Conservation (phyloP, 2,113 vertebrate genomes). For the Alligator mississippiensis region DNA sequence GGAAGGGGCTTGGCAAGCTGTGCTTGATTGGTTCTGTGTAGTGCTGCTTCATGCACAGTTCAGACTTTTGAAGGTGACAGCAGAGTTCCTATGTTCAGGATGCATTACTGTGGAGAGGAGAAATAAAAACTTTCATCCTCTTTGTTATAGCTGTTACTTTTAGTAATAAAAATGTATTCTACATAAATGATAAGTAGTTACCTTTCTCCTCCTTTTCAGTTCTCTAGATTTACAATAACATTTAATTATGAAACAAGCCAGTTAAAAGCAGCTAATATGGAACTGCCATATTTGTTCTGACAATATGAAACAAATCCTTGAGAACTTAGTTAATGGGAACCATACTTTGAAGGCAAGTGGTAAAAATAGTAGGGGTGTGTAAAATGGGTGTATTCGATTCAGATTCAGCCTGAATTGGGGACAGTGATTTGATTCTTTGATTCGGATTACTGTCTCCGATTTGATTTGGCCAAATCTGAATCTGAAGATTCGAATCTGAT, state of each 20-base stretch:
- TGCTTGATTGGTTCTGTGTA: neutral
- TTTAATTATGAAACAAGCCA: neutral
- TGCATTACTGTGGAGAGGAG: neutral
- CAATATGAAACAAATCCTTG: neutral
- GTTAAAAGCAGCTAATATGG: neutral
- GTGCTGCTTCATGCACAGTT: neutral
- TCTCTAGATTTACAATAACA: rapidly evolving
- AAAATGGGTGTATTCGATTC: too few species aligned
- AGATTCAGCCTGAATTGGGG: too few species aligned
- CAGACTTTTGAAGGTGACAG: neutral
- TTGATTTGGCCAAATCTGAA: too few species aligned
- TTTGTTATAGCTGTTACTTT: neutral
- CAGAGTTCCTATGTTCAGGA: neutral
- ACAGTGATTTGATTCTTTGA: too few species aligned
- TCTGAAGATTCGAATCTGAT: too few species aligned
- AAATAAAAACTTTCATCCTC: neutral
- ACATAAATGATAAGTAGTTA: neutral
- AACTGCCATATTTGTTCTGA: neutral
- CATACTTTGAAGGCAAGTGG: neutral
- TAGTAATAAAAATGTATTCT: neutral
- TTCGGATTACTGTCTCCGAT: too few species aligned
- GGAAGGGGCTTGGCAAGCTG: neutral
- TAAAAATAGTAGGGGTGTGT: neutral
- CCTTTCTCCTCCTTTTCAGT: neutral
- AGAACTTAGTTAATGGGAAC: neutral